These are phyloP conservation scores for Sipha flava DNA, from an alignment of 1,140 invertebrate genomes.

Conservation along the genomic window DNA sequence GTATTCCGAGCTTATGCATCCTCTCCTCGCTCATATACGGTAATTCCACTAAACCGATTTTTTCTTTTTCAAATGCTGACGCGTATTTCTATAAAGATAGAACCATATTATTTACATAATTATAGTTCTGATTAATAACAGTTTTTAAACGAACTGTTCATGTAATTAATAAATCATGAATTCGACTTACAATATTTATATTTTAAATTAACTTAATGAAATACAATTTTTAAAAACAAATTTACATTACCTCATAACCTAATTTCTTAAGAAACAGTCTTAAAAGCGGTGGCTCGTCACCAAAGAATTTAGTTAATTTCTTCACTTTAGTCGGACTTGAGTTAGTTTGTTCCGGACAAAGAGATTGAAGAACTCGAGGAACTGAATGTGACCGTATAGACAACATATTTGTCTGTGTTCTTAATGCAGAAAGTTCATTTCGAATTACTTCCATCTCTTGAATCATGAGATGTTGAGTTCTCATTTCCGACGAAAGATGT, in stretches of 20 bases:
- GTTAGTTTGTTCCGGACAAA: conserved; percentile 41
- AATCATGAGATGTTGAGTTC: conserved; percentile 80
- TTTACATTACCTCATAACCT: conserved; percentile 74
- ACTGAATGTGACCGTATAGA: conserved; percentile 48
- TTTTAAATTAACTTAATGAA: background rate
- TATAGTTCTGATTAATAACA: too few species aligned
- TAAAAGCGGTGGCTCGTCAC: conserved; percentile 82
- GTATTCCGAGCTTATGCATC: conserved; percentile 79
- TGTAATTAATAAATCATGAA: too few species aligned
- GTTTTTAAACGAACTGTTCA: too few species aligned
- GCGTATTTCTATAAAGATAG: conserved; percentile 72
- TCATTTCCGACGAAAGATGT: conserved; percentile 84
- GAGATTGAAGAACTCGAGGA: conserved; percentile 40
- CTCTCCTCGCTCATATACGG: conserved; percentile 85
- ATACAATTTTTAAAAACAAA: background rate
- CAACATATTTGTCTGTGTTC: conserved; percentile 55
- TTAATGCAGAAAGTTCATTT: conserved; percentile 68
- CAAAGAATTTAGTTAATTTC: conserved; percentile 84
- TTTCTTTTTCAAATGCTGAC: conserved; percentile 71
- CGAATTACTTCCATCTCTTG: conserved; percentile 81
- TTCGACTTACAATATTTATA: too few species aligned
- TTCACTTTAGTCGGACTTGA: conserved; percentile 75
- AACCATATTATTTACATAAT: too few species aligned
- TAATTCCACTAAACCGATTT: conserved; percentile 83
- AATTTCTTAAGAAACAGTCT: conserved; percentile 83